These are phyloP conservation scores for Dynastes tityus DNA, from an alignment of 2,888 invertebrate genomes.

Conservation along the genomic window DNA sequence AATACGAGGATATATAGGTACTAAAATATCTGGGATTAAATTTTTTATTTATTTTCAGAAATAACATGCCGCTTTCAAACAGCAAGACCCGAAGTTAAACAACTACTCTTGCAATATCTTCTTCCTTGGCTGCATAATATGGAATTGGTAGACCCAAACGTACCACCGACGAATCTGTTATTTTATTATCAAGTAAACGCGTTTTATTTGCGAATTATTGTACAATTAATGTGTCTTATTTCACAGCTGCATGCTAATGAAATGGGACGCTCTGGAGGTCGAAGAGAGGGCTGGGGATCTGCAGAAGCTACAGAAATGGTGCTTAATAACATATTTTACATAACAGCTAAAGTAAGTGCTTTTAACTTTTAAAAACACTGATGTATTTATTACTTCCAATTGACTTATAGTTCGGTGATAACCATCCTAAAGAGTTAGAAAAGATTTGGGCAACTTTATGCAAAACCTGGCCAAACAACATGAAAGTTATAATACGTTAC, in stretches of 20 bases:
- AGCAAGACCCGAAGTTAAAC: conserved; percentile 93
- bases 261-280: conserved; percentile 77
- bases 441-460: conserved; percentile 97
- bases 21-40: no score
- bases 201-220: no score
- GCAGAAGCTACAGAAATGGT: conserved; percentile 99
- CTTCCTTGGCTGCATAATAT: conserved; percentile 99
- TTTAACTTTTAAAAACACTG: background rate
- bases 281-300: conserved; percentile 97
- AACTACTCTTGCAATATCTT: conserved; percentile 91
- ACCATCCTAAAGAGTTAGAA: conserved; percentile 96
- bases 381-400: background rate
- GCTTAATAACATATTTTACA: conserved; percentile 97
- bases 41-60: conserved; percentile 76
- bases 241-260: conserved; percentile 73
- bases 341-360: conserved; percentile 89
- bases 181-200: conserved; percentile 85
- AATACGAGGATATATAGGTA: background rate
- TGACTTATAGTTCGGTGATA: conserved; percentile 87
- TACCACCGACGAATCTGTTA: conserved; percentile 90
- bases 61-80: conserved; percentile 97
- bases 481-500: conserved; percentile 96
- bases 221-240: background rate
- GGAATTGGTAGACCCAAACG: conserved; percentile 97
- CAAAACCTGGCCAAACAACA: conserved; percentile 96